Evolutionary conservation across 2,888 invertebrate species (phyloP).

Genomic region (Clivina fossor): DNA sequence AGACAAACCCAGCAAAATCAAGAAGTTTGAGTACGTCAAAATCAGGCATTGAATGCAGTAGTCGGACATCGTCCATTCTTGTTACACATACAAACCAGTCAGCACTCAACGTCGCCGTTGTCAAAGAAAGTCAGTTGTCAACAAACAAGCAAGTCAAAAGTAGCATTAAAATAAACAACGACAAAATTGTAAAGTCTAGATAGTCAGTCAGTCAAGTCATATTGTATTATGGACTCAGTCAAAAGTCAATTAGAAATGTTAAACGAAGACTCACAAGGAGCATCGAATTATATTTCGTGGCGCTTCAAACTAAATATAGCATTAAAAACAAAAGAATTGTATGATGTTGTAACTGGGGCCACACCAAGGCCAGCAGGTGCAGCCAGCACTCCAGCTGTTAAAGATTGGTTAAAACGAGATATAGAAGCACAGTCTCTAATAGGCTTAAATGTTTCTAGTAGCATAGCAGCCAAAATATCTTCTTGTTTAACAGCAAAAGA

Average conservation of each 20-base stretch:
- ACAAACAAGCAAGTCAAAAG: no score
- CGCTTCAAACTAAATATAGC: slow-evolving; percentile 42
- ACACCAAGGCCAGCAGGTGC: slow-evolving; percentile 18
- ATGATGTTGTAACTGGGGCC: slow-evolving; percentile 10
- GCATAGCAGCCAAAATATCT: slow-evolving; percentile 39
- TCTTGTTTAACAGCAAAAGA: slow-evolving; percentile 36
- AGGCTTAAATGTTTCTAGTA: slow-evolving; percentile 39
- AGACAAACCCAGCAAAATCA: no score
- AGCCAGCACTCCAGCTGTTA: slow-evolving; percentile 28
- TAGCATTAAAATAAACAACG: slow-evolving; percentile 14
- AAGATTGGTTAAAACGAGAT: slow-evolving; percentile 39
- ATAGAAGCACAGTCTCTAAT: slow-evolving; percentile 41
- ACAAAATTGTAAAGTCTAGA: background rate
- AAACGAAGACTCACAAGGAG: slow-evolving; percentile 37
- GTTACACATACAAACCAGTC: no score
- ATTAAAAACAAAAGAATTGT: slow-evolving; percentile 39
- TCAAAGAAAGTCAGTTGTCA: no score
- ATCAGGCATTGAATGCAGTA: no score
- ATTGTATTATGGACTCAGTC: slow-evolving; percentile 37
- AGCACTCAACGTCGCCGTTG: no score
- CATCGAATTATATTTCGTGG: slow-evolving; percentile 41
- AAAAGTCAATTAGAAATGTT: slow-evolving; percentile 39
- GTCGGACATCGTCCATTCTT: no score
- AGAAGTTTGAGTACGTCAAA: no score
- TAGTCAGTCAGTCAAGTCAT: slow-evolving; percentile 16